A percentile compares a stretch with the other conserved stretches of the same genome.
These are phyloP conservation scores for Chauna torquata DNA, from an alignment of 2,113 vertebrate genomes.

Conservation along the genomic window DNA sequence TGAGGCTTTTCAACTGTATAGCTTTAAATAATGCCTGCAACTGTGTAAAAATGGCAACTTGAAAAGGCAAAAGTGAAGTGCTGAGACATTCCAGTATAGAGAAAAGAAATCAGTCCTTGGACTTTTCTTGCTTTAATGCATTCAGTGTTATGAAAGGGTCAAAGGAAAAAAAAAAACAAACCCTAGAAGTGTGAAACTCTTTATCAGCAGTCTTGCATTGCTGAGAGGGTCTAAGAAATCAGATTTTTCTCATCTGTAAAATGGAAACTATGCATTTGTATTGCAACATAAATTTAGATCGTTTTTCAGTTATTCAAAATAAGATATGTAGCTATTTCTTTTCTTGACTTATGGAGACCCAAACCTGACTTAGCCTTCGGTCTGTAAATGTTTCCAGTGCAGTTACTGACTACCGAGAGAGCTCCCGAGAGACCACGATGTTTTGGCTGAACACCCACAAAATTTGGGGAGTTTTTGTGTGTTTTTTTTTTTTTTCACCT, in stretches of 20 bases:
- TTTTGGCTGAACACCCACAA: neutral
- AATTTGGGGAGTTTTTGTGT: rapidly evolving
- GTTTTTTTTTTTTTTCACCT: neutral
- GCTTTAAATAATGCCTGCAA: constrained; percentile 27
- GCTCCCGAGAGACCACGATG: rapidly evolving
- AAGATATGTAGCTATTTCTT: neutral
- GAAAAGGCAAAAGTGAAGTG: constrained; percentile 2
- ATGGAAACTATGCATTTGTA: neutral
- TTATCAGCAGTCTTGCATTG: neutral
- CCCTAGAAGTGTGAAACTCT: neutral
- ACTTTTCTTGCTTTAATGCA: constrained; percentile 33
- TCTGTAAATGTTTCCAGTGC: neutral
- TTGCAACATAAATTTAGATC: neutral
- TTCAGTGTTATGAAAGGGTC: constrained; percentile 14
- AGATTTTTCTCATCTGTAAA: neutral
- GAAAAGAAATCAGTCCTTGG: constrained; percentile 22
- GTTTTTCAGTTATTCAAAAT: neutral
- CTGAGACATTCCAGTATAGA: neutral
- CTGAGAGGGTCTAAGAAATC: neutral
- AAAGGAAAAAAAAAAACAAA: neutral
- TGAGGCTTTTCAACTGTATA: neutral
- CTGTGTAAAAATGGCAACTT: constrained; percentile 5
- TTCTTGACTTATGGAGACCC: neutral
- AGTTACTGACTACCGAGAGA: neutral
- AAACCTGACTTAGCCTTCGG: neutral